Conservation (phyloP, 2,797 vertebrate species). For the Eurystomus glaucurus region DNA sequence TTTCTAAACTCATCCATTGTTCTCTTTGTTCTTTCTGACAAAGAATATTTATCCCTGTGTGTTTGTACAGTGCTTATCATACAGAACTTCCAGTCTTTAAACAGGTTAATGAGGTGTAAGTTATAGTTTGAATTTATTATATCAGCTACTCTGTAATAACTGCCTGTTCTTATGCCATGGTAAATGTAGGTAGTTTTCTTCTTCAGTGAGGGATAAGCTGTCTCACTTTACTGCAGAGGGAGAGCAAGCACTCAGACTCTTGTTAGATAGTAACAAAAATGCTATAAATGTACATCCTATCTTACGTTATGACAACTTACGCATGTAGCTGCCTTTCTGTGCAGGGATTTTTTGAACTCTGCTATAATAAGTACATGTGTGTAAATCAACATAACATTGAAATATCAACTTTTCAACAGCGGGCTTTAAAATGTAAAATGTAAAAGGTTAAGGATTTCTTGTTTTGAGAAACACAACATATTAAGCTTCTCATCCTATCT, state of each 20-base stretch:
- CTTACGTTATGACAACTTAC: neutral
- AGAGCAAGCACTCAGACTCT: neutral
- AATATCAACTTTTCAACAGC: neutral
- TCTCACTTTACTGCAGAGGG: neutral
- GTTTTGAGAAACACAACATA: neutral
- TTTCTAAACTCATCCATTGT: neutral
- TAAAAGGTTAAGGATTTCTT: neutral
- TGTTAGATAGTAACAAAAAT: conserved; percentile 8
- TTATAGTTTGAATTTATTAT: conserved; percentile 34
- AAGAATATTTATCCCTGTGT: conserved; percentile 1
- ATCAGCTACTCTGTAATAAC: neutral
- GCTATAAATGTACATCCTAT: neutral
- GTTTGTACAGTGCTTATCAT: neutral
- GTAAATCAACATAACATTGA: neutral
- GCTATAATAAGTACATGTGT: neutral
- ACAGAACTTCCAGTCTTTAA: conserved; percentile 7
- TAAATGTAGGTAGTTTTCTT: neutral
- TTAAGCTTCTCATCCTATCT: neutral
- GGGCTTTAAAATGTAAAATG: neutral
- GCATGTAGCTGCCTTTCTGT: neutral
- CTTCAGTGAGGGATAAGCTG: neutral
- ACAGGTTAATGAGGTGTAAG: conserved; percentile 42
- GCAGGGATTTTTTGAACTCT: neutral
- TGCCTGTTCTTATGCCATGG: neutral
- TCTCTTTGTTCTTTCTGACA: conserved; percentile 27